phyloP scores from a whole-genome alignment of 1,140 invertebrate genomes.

The Drosophila neocordata region DNA sequence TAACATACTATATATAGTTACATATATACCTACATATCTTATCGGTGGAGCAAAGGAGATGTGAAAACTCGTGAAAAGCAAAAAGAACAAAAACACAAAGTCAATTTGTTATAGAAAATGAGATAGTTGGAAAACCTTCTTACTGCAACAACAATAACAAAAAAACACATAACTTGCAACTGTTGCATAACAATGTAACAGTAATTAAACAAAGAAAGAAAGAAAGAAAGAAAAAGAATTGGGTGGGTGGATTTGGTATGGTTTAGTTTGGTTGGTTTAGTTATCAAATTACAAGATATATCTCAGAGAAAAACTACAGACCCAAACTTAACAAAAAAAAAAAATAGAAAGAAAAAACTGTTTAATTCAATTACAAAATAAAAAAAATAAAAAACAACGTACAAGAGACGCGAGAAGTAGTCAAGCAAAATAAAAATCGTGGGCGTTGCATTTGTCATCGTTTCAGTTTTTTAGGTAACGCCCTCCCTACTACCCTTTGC shows the following conservation, averaged over 20 bases:
- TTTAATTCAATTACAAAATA: conserved; percentile 38
- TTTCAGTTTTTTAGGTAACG: conserved; percentile 10
- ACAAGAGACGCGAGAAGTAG: not conserved
- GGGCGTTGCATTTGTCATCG: conserved; percentile 30
- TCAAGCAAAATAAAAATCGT: conserved; percentile 1
- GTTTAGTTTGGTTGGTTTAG: not conserved
- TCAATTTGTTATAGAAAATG: conserved; percentile 41
- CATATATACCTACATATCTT: conserved; percentile 8
- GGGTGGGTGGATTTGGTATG: no score
- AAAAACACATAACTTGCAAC: not conserved
- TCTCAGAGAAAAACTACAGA: not conserved
- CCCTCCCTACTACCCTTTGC: not conserved
- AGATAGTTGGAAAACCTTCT: not conserved
- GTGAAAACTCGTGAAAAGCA: no score
- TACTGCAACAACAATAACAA: no score
- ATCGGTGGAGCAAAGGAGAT: no score
- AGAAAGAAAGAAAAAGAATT: not conserved
- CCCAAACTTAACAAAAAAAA: not conserved
- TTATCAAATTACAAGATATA: conserved; percentile 1
- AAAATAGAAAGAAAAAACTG: conserved; percentile 18
- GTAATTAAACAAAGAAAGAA: not conserved
- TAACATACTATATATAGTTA: conserved; percentile 14
- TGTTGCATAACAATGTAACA: not conserved
- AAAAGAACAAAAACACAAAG: conserved; percentile 23
- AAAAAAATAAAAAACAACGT: not conserved